Evolutionary conservation across 2,797 vertebrate species (phyloP).

Genomic region (Nothura maculosa): DNA sequence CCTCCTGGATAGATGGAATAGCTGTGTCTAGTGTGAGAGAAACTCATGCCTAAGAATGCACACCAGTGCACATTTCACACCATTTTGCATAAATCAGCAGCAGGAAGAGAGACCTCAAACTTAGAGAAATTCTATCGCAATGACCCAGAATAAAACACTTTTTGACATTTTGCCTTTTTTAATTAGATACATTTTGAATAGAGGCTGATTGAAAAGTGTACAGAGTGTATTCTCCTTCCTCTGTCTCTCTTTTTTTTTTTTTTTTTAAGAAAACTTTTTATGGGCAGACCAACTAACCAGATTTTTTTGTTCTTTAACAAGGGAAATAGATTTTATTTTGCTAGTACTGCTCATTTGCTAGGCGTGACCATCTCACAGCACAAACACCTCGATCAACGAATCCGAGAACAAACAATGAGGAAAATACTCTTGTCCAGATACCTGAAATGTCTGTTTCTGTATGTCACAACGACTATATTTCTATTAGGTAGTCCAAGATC

Average conservation of each 20-base stretch:
- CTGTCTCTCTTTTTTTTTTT: accelerated
- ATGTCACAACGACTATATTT: accelerated
- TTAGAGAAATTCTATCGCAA: conserved; percentile 62
- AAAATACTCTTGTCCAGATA: not conserved
- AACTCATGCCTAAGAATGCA: not conserved
- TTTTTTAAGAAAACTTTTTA: not conserved
- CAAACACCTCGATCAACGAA: not conserved
- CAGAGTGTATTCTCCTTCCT: not conserved
- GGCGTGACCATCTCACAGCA: not conserved
- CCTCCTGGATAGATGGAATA: not conserved
- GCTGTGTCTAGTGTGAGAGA: not conserved
- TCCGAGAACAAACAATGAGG: not conserved
- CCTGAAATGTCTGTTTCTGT: conserved; percentile 2
- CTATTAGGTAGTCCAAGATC: not conserved
- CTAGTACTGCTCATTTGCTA: not conserved
- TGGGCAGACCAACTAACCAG: not conserved
- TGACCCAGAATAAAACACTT: conserved; percentile 72
- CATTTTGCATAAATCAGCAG: conserved; percentile 52
- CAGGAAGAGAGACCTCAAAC: conserved; percentile 32
- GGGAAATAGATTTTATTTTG: not conserved
- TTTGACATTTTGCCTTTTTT: conserved; percentile 65
- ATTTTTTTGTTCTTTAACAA: not conserved
- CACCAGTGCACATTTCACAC: conserved; percentile 48
- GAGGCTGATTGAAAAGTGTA: conserved; percentile 29
- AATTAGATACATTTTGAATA: conserved; percentile 67